phyloP scores from a whole-genome alignment of 2,113 vertebrate species.

The Boleophthalmus pectinirostris region DNA sequence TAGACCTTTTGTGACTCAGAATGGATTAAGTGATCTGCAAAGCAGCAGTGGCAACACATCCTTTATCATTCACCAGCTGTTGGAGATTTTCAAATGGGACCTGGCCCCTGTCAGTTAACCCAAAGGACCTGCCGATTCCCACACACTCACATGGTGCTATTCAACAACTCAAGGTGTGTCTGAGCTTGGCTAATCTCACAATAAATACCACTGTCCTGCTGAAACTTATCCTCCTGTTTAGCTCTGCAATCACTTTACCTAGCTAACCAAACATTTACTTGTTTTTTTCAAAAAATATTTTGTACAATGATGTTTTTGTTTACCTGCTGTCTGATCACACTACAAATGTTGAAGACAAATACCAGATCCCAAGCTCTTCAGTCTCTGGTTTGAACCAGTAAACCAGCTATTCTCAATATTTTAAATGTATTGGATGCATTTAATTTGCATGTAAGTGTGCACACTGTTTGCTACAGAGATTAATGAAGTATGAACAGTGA shows the following conservation, averaged over 20 bases:
- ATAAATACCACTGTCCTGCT: neutral
- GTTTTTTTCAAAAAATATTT: neutral
- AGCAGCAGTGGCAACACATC: conserved; percentile 32
- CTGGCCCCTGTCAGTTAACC: conserved; percentile 53
- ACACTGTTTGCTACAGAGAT: neutral
- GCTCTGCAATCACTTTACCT: conserved; percentile 19
- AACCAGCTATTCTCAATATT: no score
- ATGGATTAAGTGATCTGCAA: conserved; percentile 31
- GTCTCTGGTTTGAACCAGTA: neutral
- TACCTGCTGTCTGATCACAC: conserved; percentile 38
- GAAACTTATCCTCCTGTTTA: conserved; percentile 9
- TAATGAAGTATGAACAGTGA: neutral
- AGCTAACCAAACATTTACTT: conserved; percentile 1
- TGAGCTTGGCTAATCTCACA: conserved; percentile 11
- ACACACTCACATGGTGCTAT: conserved; percentile 71
- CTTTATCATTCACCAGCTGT: conserved; percentile 23
- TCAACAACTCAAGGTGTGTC: conserved; percentile 25
- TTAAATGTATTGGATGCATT: neutral
- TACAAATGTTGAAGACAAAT: conserved; percentile 12
- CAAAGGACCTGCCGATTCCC: conserved; percentile 24
- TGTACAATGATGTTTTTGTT: conserved; percentile 33
- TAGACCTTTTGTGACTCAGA: conserved; percentile 42
- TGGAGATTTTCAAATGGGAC: conserved; percentile 48
- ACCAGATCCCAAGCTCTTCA: neutral
- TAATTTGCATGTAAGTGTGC: neutral